These are phyloP conservation scores for Adela reaumurella DNA, from an alignment of 2,888 invertebrate genomes.

Conservation along the genomic window DNA sequence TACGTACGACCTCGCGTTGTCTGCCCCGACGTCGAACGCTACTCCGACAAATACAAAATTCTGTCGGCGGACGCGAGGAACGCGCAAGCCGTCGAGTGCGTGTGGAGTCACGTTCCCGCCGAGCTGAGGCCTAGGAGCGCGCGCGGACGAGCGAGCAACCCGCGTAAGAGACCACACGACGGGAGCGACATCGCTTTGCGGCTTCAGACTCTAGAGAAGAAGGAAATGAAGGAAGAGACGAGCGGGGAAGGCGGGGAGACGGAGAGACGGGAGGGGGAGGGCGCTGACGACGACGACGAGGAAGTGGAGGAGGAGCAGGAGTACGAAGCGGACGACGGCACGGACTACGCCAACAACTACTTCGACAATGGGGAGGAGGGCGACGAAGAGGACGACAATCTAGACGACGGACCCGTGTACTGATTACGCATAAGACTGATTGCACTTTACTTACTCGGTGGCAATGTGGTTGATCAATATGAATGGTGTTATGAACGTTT, in stretches of 20 bases:
- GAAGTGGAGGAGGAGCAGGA: slow-evolving; percentile 68
- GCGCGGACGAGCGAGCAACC: slow-evolving; percentile 17
- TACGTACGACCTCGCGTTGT: slow-evolving; percentile 48
- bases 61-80: slow-evolving; percentile 45
- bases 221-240: slow-evolving; percentile 51
- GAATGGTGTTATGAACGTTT: too few species aligned
- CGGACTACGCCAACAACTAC: slow-evolving; percentile 83
- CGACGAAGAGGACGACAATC: slow-evolving; percentile 82
- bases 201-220: slow-evolving; percentile 65
- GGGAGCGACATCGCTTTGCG: slow-evolving; percentile 40
- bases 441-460: too few species aligned
- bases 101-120: slow-evolving; percentile 61
- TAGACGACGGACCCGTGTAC: slow-evolving; percentile 81
- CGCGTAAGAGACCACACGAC: slow-evolving; percentile 36
- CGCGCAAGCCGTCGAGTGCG: slow-evolving; percentile 43
- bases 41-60: slow-evolving; percentile 56
- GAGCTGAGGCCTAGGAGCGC: slow-evolving; percentile 57
- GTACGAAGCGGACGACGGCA: slow-evolving; percentile 85
- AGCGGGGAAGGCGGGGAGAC: slow-evolving; percentile 43
- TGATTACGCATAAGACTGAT: slow-evolving; percentile 21
- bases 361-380: slow-evolving; percentile 86
- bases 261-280: slow-evolving; percentile 36
- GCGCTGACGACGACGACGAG: slow-evolving; percentile 52
- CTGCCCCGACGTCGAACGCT: slow-evolving; percentile 51
- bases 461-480: too few species aligned